phyloP scores from a whole-genome alignment of 2,888 invertebrate species.

The Lasioglossum pauxillum region DNA sequence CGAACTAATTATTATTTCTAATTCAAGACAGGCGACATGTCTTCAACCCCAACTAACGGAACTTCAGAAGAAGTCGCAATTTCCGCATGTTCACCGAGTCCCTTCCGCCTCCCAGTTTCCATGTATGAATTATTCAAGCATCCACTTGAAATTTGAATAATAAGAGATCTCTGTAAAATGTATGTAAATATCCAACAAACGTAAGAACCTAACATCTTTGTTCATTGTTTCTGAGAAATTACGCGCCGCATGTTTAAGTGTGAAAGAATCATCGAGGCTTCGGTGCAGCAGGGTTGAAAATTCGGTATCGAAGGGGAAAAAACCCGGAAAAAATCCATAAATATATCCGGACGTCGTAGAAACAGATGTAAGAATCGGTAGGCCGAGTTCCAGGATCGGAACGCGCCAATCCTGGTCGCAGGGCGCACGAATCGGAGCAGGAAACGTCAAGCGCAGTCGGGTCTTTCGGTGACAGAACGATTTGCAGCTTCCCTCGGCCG shows the following conservation, averaged over 20 bases:
- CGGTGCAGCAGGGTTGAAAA: background rate
- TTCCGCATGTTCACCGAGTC: background rate
- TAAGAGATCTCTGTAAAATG: background rate
- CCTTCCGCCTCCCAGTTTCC: background rate
- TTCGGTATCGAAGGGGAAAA: background rate
- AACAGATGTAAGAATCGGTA: conserved; percentile 22
- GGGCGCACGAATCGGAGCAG: conserved; percentile 33
- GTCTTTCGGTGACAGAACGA: conserved; percentile 60
- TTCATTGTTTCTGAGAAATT: background rate
- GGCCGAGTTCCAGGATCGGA: background rate
- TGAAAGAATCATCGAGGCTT: too few species aligned
- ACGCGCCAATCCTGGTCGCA: conserved; percentile 18
- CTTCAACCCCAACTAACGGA: background rate
- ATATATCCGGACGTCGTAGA: background rate
- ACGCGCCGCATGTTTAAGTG: too few species aligned
- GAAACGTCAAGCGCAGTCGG: conserved; percentile 53
- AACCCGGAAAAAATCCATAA: background rate
- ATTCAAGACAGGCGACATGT: background rate
- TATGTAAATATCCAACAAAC: background rate
- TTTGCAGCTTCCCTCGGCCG: conserved; percentile 58
- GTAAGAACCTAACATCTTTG: background rate
- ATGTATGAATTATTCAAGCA: conserved; percentile 1
- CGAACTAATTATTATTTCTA: conserved; percentile 11
- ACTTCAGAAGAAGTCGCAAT: background rate
- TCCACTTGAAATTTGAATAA: background rate